These are phyloP conservation scores for Anadara kagoshimensis DNA, from an alignment of 1,140 invertebrate species.

Conservation along the genomic window DNA sequence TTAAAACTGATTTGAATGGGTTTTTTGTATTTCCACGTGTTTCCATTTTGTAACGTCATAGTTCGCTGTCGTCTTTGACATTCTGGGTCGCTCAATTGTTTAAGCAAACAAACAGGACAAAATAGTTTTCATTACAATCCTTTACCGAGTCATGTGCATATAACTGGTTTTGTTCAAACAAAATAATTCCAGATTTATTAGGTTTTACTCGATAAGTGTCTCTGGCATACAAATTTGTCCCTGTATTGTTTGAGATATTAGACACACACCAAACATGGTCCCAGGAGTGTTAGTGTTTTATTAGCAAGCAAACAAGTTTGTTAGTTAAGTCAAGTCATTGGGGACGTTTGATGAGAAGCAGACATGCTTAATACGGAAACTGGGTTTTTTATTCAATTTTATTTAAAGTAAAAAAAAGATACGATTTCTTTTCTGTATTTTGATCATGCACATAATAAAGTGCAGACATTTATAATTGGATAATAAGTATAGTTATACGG, in stretches of 20 bases:
- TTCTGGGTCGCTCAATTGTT: too few species aligned
- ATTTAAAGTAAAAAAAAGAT: background rate
- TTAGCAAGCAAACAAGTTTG: slow-evolving; percentile 35
- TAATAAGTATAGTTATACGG: too few species aligned
- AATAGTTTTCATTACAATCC: too few species aligned
- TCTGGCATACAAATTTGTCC: slow-evolving; percentile 40
- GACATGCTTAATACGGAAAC: slow-evolving; percentile 27
- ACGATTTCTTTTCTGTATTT: background rate
- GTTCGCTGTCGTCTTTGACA: too few species aligned
- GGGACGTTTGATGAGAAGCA: slow-evolving; percentile 29
- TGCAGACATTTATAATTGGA: too few species aligned
- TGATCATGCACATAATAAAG: background rate
- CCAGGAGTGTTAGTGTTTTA: slow-evolving; percentile 28
- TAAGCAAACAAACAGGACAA: too few species aligned
- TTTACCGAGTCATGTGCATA: slow-evolving; percentile 7
- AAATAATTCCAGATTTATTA: slow-evolving; percentile 37
- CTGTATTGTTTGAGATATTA: slow-evolving; percentile 24
- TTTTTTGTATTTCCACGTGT: too few species aligned
- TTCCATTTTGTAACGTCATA: too few species aligned
- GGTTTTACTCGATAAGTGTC: slow-evolving; percentile 26
- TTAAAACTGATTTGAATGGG: too few species aligned
- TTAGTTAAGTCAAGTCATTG: slow-evolving; percentile 25
- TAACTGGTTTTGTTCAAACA: slow-evolving; percentile 37
- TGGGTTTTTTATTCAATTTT: slow-evolving; percentile 4
- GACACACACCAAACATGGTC: slow-evolving; percentile 9